Evolutionary conservation across 2,888 invertebrate genomes (phyloP).

Genomic region (Chymomyza fuscimana): DNA sequence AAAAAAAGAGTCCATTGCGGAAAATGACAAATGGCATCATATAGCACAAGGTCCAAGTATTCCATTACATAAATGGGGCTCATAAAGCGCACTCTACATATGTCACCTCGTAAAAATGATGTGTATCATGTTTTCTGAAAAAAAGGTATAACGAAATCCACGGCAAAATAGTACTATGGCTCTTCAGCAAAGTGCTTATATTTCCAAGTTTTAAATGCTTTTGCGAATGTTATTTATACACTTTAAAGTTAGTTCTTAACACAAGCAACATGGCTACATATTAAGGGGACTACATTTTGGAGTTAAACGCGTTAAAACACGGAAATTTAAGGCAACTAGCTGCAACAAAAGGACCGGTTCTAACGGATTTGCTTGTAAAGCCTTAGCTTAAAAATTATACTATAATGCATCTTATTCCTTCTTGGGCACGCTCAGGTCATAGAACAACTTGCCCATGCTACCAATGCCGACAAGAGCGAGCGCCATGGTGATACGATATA

Average conservation of each 20-base stretch:
- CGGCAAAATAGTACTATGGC: slow-evolving; percentile 15
- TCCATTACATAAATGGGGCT: not conserved
- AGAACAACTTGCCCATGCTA: slow-evolving; percentile 75
- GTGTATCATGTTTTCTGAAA: no score
- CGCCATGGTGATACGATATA: slow-evolving; percentile 79
- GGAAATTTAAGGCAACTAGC: slow-evolving; percentile 65
- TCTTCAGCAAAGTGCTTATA: slow-evolving; percentile 66
- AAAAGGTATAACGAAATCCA: not conserved
- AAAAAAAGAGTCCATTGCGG: not conserved
- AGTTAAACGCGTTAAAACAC: slow-evolving; percentile 46
- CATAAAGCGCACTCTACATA: no score
- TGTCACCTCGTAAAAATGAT: not conserved
- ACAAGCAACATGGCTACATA: slow-evolving; percentile 35
- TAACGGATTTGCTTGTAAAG: slow-evolving; percentile 41
- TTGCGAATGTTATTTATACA: slow-evolving; percentile 56
- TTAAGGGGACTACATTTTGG: not conserved
- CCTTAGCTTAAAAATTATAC: slow-evolving; percentile 45
- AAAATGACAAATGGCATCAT: not conserved
- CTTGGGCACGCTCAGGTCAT: slow-evolving; percentile 74
- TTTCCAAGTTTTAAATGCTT: slow-evolving; percentile 76
- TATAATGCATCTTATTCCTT: slow-evolving; percentile 43
- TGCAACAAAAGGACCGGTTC: slow-evolving; percentile 42
- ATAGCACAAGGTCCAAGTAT: not conserved
- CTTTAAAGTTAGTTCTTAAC: slow-evolving; percentile 44
- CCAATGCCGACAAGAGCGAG: slow-evolving; percentile 78